These are phyloP conservation scores for Loriculus beryllinus DNA, from an alignment of 2,797 vertebrate species.

Conservation along the genomic window DNA sequence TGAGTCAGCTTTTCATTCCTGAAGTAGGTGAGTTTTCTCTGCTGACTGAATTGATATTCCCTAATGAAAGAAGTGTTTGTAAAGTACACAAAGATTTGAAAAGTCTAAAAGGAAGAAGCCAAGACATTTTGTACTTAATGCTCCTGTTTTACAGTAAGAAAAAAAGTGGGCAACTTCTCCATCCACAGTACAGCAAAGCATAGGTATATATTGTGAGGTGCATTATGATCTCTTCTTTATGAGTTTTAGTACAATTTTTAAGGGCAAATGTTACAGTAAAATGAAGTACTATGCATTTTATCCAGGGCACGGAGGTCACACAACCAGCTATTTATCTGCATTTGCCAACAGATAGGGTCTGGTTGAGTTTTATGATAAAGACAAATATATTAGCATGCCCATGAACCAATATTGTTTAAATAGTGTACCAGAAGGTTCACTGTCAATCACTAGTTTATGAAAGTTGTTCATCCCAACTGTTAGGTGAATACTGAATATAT, in stretches of 20 bases:
- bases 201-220: neutral
- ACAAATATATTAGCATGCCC: constrained; percentile 57
- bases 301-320: neutral
- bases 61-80: neutral
- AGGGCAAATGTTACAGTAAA: neutral
- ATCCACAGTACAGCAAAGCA: constrained; percentile 8
- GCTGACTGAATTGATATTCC: neutral
- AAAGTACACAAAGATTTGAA: neutral
- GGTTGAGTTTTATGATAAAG: constrained; percentile 1
- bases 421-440: constrained; percentile 68
- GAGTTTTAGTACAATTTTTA: neutral
- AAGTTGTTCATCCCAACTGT: constrained; percentile 70
- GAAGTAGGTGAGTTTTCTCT: constrained; percentile 3
- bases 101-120: constrained; percentile 22
- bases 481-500: constrained; percentile 67
- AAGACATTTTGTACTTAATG: neutral
- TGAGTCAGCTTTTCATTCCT: constrained; percentile 11
- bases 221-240: neutral
- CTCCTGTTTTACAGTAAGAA: neutral
- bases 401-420: constrained; percentile 66
- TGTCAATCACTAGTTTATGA: constrained; percentile 68
- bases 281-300: neutral
- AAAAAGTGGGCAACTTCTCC: constrained; percentile 17
- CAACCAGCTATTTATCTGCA: neutral
- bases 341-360: constrained; percentile 47